Percentiles rank a stretch among this genome's conserved stretches.
These are phyloP conservation scores for Knipowitschia caucasica DNA, from an alignment of 2,797 vertebrate genomes.

Conservation along the genomic window DNA sequence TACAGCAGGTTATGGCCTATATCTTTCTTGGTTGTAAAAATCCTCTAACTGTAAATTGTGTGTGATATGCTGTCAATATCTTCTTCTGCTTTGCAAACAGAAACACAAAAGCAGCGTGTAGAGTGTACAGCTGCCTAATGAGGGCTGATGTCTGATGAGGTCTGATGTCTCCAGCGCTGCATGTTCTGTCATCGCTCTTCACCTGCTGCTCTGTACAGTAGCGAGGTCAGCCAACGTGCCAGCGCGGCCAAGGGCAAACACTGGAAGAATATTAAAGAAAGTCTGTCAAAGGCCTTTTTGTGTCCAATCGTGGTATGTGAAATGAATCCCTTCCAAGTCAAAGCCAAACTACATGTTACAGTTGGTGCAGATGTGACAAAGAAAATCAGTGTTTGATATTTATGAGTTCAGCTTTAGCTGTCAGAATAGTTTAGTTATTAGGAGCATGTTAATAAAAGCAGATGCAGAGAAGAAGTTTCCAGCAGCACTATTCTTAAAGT, in stretches of 20 bases:
- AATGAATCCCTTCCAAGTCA: conserved; percentile 4
- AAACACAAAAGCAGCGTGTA: conserved; percentile 33
- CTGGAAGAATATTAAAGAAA: conserved; percentile 39
- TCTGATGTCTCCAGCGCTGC: conserved; percentile 33
- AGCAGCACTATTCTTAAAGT: no score
- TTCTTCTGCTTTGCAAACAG: no score
- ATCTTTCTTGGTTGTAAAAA: no score
- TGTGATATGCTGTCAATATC: no score
- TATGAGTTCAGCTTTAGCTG: no score
- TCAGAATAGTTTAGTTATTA: no score
- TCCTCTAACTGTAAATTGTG: no score
- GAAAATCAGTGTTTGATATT: no score
- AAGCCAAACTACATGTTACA: conserved; percentile 14
- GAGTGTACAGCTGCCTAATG: conserved; percentile 47
- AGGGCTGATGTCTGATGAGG: conserved; percentile 60
- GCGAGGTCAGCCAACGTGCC: conserved; percentile 20
- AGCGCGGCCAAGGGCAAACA: conserved; percentile 21
- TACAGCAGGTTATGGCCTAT: no score
- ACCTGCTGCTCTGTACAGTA: conserved; percentile 22
- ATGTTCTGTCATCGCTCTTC: conserved; percentile 25
- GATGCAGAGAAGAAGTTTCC: no score
- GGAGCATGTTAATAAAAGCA: no score
- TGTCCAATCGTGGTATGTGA: conserved; percentile 1
- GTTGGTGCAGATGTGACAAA: no score
- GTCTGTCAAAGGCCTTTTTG: conserved; percentile 8